phyloP scores from a whole-genome alignment of 2,888 invertebrate species.

The Caenorhabditis zanzibari region DNA sequence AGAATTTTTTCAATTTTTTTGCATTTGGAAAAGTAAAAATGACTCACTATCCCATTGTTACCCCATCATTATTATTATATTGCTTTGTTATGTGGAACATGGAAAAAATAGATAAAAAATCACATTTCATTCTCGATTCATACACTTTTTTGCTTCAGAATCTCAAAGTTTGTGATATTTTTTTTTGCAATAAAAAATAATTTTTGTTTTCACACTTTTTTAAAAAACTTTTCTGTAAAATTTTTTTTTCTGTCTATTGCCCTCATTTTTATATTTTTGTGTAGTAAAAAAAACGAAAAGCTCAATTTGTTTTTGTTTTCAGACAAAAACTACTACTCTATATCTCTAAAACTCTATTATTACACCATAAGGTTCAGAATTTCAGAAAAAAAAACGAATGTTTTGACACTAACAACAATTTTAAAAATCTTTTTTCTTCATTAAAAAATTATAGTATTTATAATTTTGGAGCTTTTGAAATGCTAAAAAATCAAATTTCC shows the following conservation, averaged over 20 bases:
- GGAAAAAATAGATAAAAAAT: neutral
- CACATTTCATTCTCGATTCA: neutral
- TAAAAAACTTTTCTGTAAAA: no score
- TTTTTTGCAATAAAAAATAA: no score
- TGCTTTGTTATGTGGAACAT: constrained; percentile 9
- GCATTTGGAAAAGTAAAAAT: neutral
- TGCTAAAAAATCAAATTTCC: neutral
- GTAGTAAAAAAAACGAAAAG: neutral
- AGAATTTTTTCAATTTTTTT: neutral
- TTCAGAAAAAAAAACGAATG: no score
- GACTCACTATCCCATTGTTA: neutral
- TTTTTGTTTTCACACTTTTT: no score
- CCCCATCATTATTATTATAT: constrained; percentile 19
- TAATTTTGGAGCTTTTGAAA: neutral
- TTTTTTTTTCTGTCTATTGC: neutral
- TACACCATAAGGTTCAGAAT: no score
- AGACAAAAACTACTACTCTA: no score
- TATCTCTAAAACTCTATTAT: no score
- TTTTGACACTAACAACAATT: neutral
- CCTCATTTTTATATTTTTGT: neutral
- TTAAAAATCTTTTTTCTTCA: neutral
- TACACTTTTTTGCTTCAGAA: neutral
- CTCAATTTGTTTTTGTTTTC: no score
- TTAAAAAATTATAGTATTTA: neutral
- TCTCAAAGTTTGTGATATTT: no score